Evolutionary conservation across 2,113 vertebrate genomes (phyloP).

Genomic region (Hylia prasina): DNA sequence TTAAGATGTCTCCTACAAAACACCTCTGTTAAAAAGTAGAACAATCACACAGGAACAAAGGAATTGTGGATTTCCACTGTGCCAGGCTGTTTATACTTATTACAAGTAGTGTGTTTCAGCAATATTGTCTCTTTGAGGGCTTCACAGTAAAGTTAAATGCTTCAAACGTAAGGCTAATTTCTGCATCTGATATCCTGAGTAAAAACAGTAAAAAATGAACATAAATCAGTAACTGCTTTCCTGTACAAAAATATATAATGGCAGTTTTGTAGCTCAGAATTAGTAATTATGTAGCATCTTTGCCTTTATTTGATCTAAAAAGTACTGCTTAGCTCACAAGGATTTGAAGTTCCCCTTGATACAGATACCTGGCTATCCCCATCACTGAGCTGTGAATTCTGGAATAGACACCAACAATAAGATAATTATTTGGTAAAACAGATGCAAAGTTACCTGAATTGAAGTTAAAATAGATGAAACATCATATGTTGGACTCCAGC

Average conservation of each 20-base stretch:
- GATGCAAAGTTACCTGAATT: constrained; percentile 86
- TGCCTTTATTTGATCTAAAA: background rate
- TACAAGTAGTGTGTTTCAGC: background rate
- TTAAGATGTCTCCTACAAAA: background rate
- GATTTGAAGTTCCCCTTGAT: background rate
- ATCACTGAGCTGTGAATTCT: background rate
- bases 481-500: constrained; percentile 98
- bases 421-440: background rate
- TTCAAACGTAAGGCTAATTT: background rate
- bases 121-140: background rate
- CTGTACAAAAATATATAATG: background rate
- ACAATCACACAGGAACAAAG: background rate
- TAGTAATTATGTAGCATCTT: background rate
- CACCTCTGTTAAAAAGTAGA: background rate
- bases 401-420: background rate
- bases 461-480: constrained; percentile 99
- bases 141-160: background rate
- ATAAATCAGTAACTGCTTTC: background rate
- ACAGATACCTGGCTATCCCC: background rate
- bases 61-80: background rate
- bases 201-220: background rate
- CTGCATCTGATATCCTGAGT: background rate
- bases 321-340: background rate
- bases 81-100: background rate
- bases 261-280: background rate